Evolutionary conservation across 1,140 invertebrate species (phyloP).

Genomic region (Drosophila dunni): DNA sequence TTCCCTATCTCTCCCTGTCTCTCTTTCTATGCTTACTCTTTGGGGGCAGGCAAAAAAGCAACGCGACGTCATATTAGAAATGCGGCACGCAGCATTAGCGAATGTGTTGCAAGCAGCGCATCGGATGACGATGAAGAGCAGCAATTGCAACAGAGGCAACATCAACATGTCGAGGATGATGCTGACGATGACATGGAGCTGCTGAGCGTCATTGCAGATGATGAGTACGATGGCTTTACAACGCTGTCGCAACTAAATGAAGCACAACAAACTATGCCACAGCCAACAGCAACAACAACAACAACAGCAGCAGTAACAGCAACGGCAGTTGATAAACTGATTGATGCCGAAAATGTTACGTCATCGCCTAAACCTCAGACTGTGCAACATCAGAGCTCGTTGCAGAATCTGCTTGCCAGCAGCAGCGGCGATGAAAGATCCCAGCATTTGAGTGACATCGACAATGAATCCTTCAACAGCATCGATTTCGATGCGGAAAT

Average conservation of each 20-base stretch:
- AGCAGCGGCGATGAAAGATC: constrained; percentile 75
- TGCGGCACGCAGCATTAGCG: constrained; percentile 80
- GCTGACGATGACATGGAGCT: constrained; percentile 67
- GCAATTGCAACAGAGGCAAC: constrained; percentile 15
- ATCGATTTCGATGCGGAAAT: constrained; percentile 84
- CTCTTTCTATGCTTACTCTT: not conserved
- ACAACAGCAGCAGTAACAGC: constrained; percentile 19
- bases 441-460: constrained; percentile 84
- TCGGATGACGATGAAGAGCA: constrained; percentile 52
- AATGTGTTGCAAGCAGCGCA: constrained; percentile 70
- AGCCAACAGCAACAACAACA: constrained; percentile 36
- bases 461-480: constrained; percentile 85
- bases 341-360: constrained; percentile 62
- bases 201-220: constrained; percentile 65
- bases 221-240: constrained; percentile 81
- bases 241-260: constrained; percentile 84
- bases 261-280: constrained; percentile 68
- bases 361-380: constrained; percentile 51
- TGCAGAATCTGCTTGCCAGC: constrained; percentile 75
- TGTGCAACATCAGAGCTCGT: constrained; percentile 68
- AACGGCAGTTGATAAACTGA: constrained; percentile 67
- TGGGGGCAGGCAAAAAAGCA: constrained; percentile 46
- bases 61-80: constrained; percentile 66
- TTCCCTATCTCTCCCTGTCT: not conserved
- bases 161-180: constrained; percentile 32